Evolutionary conservation across 2,797 vertebrate species (phyloP), one percentile per base, ranked within the genome.

Genomic region (Lithobates pipiens): DNA sequence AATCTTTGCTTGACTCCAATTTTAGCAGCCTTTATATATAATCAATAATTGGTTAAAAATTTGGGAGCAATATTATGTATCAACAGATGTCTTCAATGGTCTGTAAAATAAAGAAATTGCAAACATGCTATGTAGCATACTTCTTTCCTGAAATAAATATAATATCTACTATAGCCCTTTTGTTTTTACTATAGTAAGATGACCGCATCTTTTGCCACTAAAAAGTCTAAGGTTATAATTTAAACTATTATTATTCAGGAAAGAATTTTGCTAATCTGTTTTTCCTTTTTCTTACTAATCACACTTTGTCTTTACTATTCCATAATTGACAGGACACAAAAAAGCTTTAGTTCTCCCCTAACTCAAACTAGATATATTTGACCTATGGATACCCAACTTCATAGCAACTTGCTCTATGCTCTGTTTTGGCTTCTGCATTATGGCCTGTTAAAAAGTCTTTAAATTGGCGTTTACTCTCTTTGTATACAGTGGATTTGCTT

Each of bases 11-110:
- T 89, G 75, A 91, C 90, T 90, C 61, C 87, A 90, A 92, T 95
- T 94, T 95, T 95, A 95, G 94, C 94, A 95, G 94, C 94, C 94
- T 95, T 93, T 91, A 93, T 92, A 90, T 93, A 77, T 91, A 74
- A 73, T 70, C 0, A 78, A 23, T 63, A 34, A 21, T 72, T 69
- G 10, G 16, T 25, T 18, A 0, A 70, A 78, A 85, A 91, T 93
- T 90, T 89, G 21, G 10, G 3, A 57, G 23, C 9, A 57, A 10
- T 36, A n/a, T 67, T 8, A 23, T 71, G n/a, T 54, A n/a, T 88
- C 65, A 74, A 75, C 25, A 68, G 2, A 11, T 29, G 74, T 80
- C 80, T 72, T 57, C 6, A 86, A 74, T 89, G 84, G 0, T 79
- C 75, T 88, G 83, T 89, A 91, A 84, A 29, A 81, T 88, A 76